phyloP scores from a whole-genome alignment of 92 coral and sea anemone genomes.

The Pocillopora meandrina region DNA sequence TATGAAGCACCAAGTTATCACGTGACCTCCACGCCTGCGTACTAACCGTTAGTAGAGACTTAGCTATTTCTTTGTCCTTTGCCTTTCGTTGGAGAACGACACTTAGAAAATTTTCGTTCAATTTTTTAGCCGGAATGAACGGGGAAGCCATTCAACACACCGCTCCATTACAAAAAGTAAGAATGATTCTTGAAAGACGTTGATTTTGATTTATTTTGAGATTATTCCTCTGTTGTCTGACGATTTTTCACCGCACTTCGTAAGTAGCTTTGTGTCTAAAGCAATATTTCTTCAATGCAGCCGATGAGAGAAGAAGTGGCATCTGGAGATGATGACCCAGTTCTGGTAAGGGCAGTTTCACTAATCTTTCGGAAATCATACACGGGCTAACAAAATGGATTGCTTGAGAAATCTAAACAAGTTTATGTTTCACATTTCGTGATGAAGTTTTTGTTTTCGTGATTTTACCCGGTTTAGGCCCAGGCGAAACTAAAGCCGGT shows the following conservation, averaged over 20 bases:
- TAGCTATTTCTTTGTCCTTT: conserved; percentile 73
- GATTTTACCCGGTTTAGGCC: conserved; percentile 31
- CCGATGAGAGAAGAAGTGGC: conserved; percentile 36
- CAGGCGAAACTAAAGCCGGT: conserved; percentile 51
- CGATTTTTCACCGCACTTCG: conserved; percentile 27
- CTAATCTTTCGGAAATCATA: conserved; percentile 7
- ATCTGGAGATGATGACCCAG: conserved; percentile 78
- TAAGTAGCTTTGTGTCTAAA: conserved; percentile 35
- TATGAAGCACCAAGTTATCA: conserved; percentile 24
- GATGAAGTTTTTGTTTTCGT: neutral
- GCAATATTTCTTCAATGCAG: conserved; percentile 51
- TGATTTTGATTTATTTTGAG: neutral
- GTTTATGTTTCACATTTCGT: neutral
- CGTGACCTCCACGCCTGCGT: conserved; percentile 94
- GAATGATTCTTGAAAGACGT: neutral
- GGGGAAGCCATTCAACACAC: conserved; percentile 68
- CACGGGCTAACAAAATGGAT: conserved; percentile 1
- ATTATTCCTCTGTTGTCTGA: conserved; percentile 1
- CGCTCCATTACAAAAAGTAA: conserved; percentile 62
- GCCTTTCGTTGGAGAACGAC: conserved; percentile 79
- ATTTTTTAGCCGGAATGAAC: conserved; percentile 73
- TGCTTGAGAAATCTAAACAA: neutral
- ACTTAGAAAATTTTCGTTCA: conserved; percentile 95
- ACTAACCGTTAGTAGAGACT: conserved; percentile 81
- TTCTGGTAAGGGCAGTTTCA: conserved; percentile 67